phyloP scores from a whole-genome alignment of 2,888 invertebrate genomes.

The Sisyra terminalis region DNA sequence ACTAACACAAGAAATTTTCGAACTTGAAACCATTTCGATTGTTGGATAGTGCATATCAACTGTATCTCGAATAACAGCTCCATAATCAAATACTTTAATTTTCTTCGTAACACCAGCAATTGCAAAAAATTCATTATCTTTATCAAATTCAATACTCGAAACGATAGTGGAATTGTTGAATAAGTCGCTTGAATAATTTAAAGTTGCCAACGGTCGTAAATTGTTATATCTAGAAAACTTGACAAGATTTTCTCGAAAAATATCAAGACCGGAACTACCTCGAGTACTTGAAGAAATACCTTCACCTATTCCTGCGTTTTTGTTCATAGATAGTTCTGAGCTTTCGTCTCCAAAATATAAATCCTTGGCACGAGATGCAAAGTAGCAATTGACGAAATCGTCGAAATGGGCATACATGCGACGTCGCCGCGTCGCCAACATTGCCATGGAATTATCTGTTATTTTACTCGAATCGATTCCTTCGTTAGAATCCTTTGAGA shows the following conservation, averaged over 20 bases:
- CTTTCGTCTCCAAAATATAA: conserved; percentile 38
- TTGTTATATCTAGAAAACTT: conserved; percentile 70
- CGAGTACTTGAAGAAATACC: conserved; percentile 7
- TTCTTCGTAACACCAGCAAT: conserved; percentile 91
- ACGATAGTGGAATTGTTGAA: conserved; percentile 76
- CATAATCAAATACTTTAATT: conserved; percentile 86
- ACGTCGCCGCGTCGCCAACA: conserved; percentile 50
- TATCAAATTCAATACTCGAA: conserved; percentile 89
- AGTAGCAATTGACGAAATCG: conserved; percentile 77
- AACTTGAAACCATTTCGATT: conserved; percentile 78
- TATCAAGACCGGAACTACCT: conserved; percentile 40
- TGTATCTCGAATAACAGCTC: conserved; percentile 64
- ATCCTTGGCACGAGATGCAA: conserved; percentile 58
- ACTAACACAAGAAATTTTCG: conserved; percentile 86
- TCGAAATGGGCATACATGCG: conserved; percentile 76
- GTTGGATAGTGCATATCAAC: conserved; percentile 87
- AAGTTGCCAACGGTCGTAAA: conserved; percentile 64
- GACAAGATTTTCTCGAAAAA: conserved; percentile 70
- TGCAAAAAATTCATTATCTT: conserved; percentile 89
- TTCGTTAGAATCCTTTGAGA: conserved; percentile 10
- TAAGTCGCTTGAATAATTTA: conserved; percentile 80
- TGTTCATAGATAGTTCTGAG: conserved; percentile 10
- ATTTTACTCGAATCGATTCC: conserved; percentile 11
- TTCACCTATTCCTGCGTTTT: conserved; percentile 3
- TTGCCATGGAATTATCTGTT: conserved; percentile 21